Evolutionary conservation across 2,888 invertebrate genomes (phyloP).

Genomic region (Tridacna gigas): DNA sequence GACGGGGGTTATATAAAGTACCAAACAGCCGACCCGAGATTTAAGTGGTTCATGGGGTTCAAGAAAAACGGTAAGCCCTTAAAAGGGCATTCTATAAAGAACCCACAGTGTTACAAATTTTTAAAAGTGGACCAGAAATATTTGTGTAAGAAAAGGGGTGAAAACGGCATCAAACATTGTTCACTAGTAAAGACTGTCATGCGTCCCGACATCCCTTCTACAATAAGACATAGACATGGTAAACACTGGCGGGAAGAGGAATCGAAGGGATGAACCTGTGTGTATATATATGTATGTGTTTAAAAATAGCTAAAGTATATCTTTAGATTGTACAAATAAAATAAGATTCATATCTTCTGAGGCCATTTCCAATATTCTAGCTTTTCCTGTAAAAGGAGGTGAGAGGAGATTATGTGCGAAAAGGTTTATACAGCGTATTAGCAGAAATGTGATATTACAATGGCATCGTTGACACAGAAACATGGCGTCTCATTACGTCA

Average conservation of each 20-base stretch:
- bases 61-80: conserved; percentile 53
- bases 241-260: conserved; percentile 32
- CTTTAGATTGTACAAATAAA: conserved; percentile 11
- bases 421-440: conserved; percentile 15
- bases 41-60: conserved; percentile 54
- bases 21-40: conserved; percentile 36
- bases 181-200: not conserved
- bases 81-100: conserved; percentile 45
- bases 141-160: conserved; percentile 20
- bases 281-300: conserved; percentile 7
- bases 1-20: conserved; percentile 24
- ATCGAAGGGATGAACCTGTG: conserved; percentile 12
- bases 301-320: conserved; percentile 16
- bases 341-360: conserved; percentile 16
- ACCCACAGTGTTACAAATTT: conserved; percentile 54
- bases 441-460: conserved; percentile 30
- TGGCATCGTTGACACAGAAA: conserved; percentile 14
- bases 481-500: conserved; percentile 12
- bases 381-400: conserved; percentile 9
- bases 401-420: not conserved
- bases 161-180: conserved; percentile 21
- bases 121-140: conserved; percentile 33
- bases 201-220: not conserved
- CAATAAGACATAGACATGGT: not conserved
- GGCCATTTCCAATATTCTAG: conserved; percentile 21